These are phyloP conservation scores for Cephus runcator DNA, from an alignment of 2,888 invertebrate genomes.

Conservation along the genomic window DNA sequence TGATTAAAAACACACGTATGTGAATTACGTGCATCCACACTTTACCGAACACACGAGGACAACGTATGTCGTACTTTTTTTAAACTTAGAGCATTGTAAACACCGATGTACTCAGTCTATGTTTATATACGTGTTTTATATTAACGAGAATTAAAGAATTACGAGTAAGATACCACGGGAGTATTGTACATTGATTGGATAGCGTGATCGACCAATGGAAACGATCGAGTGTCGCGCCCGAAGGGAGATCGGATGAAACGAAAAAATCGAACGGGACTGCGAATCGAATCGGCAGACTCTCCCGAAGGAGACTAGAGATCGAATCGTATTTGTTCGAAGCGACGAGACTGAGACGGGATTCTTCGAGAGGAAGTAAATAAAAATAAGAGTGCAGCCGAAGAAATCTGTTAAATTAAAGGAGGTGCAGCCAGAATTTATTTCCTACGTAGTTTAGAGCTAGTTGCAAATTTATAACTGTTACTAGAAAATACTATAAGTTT, in stretches of 20 bases:
- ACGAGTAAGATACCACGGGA: not conserved
- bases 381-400: not conserved
- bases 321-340: not conserved
- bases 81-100: conserved; percentile 52
- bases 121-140: conserved; percentile 65
- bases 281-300: not conserved
- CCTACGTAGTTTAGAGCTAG: not conserved
- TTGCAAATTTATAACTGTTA: not conserved
- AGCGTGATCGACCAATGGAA: not conserved
- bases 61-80: conserved; percentile 45
- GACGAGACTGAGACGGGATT: not conserved
- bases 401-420: not conserved
- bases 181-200: not conserved
- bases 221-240: not conserved
- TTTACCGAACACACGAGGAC: conserved; percentile 10
- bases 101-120: conserved; percentile 63
- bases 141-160: conserved; percentile 38
- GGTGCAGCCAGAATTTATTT: not conserved
- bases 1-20: not conserved
- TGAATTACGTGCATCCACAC: not conserved
- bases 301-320: not conserved
- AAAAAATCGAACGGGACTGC: not conserved
- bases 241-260: not conserved
- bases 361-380: not conserved
- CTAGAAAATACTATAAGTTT: not conserved